These are phyloP conservation scores for Garra rufa DNA, from an alignment of 2,113 vertebrate species.

Conservation along the genomic window DNA sequence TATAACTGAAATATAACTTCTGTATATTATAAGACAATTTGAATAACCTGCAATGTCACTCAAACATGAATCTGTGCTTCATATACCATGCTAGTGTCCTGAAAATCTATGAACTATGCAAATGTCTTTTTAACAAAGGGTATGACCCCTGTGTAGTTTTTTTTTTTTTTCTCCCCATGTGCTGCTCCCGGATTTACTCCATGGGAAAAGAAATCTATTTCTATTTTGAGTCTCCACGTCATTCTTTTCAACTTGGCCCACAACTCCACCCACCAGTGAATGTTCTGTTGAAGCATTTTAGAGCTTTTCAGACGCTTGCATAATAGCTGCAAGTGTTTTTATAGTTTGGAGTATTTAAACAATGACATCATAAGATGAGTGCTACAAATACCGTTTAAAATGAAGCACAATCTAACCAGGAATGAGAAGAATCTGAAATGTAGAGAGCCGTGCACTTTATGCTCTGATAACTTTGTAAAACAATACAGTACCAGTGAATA, in stretches of 20 bases:
- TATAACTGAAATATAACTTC: background rate
- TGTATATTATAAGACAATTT: background rate
- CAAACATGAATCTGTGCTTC: background rate
- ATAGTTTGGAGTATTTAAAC: background rate
- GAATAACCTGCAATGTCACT: background rate
- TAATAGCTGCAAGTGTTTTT: conserved; percentile 55
- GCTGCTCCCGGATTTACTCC: conserved; percentile 67
- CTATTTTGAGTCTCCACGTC: conserved; percentile 78
- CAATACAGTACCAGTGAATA: background rate
- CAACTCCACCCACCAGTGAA: conserved; percentile 57
- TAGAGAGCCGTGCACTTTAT: background rate
- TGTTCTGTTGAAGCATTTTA: conserved; percentile 32
- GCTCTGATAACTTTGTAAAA: background rate
- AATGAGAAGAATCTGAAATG: background rate
- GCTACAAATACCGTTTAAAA: background rate
- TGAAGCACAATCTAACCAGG: background rate
- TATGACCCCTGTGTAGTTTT: conserved; percentile 22
- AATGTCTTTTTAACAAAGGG: background rate
- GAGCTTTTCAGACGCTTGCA: conserved; percentile 44
- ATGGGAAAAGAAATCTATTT: conserved; percentile 77
- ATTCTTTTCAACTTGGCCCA: conserved; percentile 68
- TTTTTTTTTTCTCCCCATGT: conserved; percentile 28
- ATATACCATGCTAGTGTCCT: background rate
- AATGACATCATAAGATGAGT: background rate
- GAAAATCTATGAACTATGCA: background rate